Conservation (phyloP, 1,140 invertebrate genomes). For the Papilio helenus region DNA sequence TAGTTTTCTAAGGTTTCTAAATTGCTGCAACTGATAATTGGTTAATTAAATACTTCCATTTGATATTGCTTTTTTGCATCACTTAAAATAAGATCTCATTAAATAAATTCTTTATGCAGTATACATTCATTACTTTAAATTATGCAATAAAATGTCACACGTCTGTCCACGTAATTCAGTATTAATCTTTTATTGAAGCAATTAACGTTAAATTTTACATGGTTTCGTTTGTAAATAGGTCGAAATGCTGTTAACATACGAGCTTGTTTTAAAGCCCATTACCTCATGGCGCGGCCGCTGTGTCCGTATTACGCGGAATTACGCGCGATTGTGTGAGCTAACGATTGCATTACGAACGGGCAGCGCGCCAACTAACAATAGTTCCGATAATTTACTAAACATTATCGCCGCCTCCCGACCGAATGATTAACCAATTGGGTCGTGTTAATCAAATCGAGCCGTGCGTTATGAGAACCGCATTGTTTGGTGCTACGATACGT, state of each 20-base stretch:
- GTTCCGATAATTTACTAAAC: constrained; percentile 19
- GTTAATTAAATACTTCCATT: not conserved
- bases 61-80: not conserved
- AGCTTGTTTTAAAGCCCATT: not conserved
- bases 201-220: not conserved
- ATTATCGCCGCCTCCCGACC: not conserved
- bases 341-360: constrained; percentile 18
- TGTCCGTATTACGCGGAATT: constrained; percentile 4
- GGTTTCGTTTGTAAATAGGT: not conserved
- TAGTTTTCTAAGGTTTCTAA: not conserved
- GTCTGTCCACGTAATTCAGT: not conserved
- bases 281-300: not conserved
- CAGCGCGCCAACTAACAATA: constrained; percentile 24
- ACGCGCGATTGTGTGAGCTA: not conserved
- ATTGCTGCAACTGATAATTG: not conserved
- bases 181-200: not conserved
- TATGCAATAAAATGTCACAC: not conserved
- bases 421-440: constrained; percentile 5
- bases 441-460: not conserved
- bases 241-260: not conserved
- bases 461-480: not conserved
- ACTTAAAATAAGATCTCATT: not conserved
- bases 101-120: not conserved
- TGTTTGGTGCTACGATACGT: not conserved
- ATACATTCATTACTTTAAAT: not conserved